Percentiles rank a stretch among this genome's conserved stretches.
Evolutionary conservation across 2,113 vertebrate genomes (phyloP).

Genomic region (Rhynchomys soricoides): DNA sequence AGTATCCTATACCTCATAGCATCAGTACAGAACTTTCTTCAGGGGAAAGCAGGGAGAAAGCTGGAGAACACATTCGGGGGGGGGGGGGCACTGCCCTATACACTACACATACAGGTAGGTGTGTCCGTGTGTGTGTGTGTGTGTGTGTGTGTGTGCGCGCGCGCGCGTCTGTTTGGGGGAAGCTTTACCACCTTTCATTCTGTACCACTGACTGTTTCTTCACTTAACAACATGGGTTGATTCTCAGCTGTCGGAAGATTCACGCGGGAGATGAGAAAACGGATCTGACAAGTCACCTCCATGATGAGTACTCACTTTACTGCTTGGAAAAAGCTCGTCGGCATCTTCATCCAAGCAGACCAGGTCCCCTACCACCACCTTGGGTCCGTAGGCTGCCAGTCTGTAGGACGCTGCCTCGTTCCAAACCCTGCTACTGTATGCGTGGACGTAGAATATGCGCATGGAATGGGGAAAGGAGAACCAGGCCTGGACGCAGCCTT

Average conservation of each 20-base stretch:
- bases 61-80: background rate
- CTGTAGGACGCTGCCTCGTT: constrained; percentile 92
- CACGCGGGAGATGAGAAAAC: background rate
- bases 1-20: background rate
- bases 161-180: constrained; percentile 14
- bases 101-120: background rate
- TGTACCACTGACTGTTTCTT: background rate
- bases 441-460: constrained; percentile 95
- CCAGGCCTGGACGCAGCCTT: constrained; percentile 92
- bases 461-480: constrained; percentile 94
- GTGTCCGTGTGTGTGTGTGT: background rate
- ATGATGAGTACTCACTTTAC: constrained; percentile 82
- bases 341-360: constrained; percentile 83
- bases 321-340: constrained; percentile 63
- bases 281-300: background rate
- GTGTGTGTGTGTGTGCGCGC: too few relatives aligned
- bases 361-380: constrained; percentile 92
- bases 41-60: background rate
- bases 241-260: background rate
- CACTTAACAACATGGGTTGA: background rate
- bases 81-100: too few relatives aligned
- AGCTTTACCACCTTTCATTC: background rate
- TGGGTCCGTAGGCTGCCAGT: constrained; percentile 87
- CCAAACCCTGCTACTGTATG: constrained; percentile 97
- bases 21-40: background rate